Evolutionary conservation across 2,888 invertebrate genomes (phyloP), one percentile per base, ranked within the genome.

Genomic region (Eupsilia transversa): DNA sequence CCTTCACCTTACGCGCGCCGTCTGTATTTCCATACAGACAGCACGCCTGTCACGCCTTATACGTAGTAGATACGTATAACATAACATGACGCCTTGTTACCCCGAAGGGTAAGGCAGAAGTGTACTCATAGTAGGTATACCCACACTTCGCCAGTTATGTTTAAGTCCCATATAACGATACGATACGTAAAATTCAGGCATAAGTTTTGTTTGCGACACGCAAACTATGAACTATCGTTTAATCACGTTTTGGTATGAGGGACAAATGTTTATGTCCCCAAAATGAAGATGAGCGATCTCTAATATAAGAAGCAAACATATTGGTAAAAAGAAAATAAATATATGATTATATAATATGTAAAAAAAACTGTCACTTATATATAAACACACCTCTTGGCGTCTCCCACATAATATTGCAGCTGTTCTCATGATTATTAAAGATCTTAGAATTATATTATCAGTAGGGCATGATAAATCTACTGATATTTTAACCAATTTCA

Each of bases 361-460:
- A 43, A 59, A 27, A 2, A 41, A 57, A 14, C 56, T 41, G 35
- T 27, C 27, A 63, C 33, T 63, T 77, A 72, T 49, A 56, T 52
- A 43, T 57, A 49, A 80, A 71, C 77, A 68, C 64, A 76, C 67
- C 77, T 77, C 52, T 57, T 79, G 80, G n/a, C 57, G 56, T 52
- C 43, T 79, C n/a, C 74, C 57, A 49, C 30, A 64, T 49, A 65
- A 12, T 12, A 57, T 38, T 35, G 77, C 77, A 59, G 77, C 77
- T 46, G 80, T 77, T 77, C 72, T 79, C 79, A 72, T 23, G 23
- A 9, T 49, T 72, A 56, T 56, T 70, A 79, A 77, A 77, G 52
- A 35, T 64, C 73, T 80, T n/a, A 60, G 33, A 52, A 59, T 80
- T 77, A 80, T 43, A 14, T 57, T 52, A 65, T 65, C 33, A 52